phyloP scores from a whole-genome alignment of 2,113 vertebrate genomes.

The Oplegnathus fasciatus region DNA sequence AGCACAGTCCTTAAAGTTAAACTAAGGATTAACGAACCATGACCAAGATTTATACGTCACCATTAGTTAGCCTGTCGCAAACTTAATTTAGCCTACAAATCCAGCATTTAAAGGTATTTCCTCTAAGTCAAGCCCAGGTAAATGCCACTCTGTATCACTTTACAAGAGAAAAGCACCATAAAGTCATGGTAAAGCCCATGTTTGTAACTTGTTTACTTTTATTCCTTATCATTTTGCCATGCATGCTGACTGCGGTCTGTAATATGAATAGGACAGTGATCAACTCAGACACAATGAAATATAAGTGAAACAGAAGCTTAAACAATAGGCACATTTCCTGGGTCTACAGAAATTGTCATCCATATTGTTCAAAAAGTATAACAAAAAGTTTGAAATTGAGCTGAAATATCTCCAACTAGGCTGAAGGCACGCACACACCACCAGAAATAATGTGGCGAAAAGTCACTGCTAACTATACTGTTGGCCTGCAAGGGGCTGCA shows the following conservation, averaged over 20 bases:
- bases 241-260: background rate
- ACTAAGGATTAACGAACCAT: conserved; percentile 32
- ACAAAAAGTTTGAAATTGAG: background rate
- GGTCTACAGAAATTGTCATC: background rate
- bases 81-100: conserved; percentile 3
- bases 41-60: conserved; percentile 8
- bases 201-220: background rate
- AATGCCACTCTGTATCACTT: background rate
- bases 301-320: background rate
- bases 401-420: background rate
- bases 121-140: background rate
- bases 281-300: background rate
- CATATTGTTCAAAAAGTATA: background rate
- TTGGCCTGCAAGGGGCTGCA: background rate
- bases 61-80: conserved; percentile 4
- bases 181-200: background rate
- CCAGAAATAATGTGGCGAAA: no score
- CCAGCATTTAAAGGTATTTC: background rate
- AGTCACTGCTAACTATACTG: background rate
- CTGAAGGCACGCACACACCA: background rate
- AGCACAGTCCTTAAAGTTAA: background rate
- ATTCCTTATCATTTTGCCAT: background rate
- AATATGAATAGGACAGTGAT: background rate
- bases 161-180: background rate
- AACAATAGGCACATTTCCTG: background rate